Base-by-base conservation (phyloP, 2,888 invertebrate species). In the Ommatoiulus sabulosus region DNA sequence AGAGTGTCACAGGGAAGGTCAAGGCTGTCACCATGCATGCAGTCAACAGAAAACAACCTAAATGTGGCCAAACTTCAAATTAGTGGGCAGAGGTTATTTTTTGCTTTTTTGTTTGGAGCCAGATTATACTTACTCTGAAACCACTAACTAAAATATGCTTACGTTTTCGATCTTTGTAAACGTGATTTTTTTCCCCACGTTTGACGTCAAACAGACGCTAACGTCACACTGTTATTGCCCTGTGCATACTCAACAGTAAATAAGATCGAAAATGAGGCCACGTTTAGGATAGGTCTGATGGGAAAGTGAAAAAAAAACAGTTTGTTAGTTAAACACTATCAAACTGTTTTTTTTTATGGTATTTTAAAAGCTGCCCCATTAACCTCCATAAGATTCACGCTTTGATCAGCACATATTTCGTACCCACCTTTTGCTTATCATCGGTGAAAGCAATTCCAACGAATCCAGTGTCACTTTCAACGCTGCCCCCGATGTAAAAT, bases 391-490 rank as follows among this genome's bases (percentile, higher is more conserved):
- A 8, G 10, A 24, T 24, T 24, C 24, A 3, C 20, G 72, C 57
- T 17, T 15, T 17, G 12, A 4, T 0, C 17, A 12, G 57, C 72
- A 72, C 72, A 24, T 24, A 4, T 48, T 12, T 72, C 24, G 6
- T 24, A 85, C 46, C 6, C 46, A 88, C 88, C 86, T 86, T 48
- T 48, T 52, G 17, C 3, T 57, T 63, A 10, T 72, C 72, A 15
- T 57, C 46, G 17, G 88, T 52, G 88, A 88, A 88, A 20, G 48
- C 88, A 44, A 88, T 57, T 46, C 86, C 88, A 15, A 88, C 15
- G 46, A 52, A 88, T 17, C 84, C 88, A 48, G 17, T 10, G n/a
- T 84, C 44, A 7, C 52, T 57, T 44, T 44, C 35, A n/a, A 88
- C 20, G 43, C 35, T 86, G 12, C 88, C 88, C 3, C 88, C 88